Base-by-base conservation (phyloP, 2,113 vertebrate genomes). In the Hydrochoerus hydrochaeris region DNA sequence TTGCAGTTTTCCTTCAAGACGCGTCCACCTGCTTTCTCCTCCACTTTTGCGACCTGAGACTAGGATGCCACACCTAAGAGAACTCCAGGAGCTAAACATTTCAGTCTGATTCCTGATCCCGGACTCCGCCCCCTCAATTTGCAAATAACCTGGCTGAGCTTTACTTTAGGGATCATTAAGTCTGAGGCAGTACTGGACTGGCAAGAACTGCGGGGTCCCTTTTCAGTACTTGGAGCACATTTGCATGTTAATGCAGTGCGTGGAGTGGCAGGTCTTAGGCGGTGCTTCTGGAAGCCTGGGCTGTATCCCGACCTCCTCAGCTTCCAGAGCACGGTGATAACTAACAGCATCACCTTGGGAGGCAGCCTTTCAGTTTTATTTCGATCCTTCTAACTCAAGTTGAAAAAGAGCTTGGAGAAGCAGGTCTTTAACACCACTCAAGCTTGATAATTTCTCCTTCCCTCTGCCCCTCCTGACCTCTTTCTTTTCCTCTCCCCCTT, bases 151-250 rank as follows among this genome's bases (percentile, higher is more conserved):
- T 63, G 24, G 44, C 57, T 77, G 84, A 94, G 84, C 65, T 85
- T 57, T 77, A 88, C 65, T 85, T 57, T 77, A 88, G 49, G 90
- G 86, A 82, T 89, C 69, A 75, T 85, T 94, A 81, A 78, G 44
- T 87, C 80, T 46, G 75, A 84, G 73, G 13, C 83, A 84, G 62
- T 69, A 57, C 89, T 96, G 78, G 32, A n/a, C 67, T 11, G 81
- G 85, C 46, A 96, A 89, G 91, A 95, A 81, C 20, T n/a, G 19
- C n/a, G 80, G 80, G n/a, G 16, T 19, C 4, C 57, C 57, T 62
- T 80, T 93, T 73, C 54, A 91, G 2, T 84, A 44, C 75, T 69
- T 90, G 46, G 62, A 82, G 38, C 30, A 54, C 6, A 67, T 94
- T 85, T 63, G 4, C 69, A 12, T 54, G 52, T 92, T 78, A 87